These are phyloP conservation scores for Mythimna albipuncta DNA, from an alignment of 2,888 invertebrate genomes.

Conservation along the genomic window DNA sequence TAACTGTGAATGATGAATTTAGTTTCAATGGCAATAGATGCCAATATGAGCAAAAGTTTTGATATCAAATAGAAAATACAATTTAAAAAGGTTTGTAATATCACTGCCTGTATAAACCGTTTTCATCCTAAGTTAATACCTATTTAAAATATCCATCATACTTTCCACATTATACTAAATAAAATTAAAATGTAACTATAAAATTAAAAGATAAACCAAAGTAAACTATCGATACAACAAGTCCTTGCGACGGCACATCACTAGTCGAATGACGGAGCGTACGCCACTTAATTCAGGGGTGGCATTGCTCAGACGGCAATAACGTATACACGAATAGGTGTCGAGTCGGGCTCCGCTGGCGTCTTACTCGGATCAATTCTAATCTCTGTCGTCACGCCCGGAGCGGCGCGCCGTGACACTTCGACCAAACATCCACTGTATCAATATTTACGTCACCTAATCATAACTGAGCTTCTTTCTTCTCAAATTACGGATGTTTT, in stretches of 20 bases:
- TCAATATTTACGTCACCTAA: slow-evolving; percentile 70
- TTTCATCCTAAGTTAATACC: not conserved
- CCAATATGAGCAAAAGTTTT: not conserved
- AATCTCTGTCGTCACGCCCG: slow-evolving; percentile 81
- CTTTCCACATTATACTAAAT: not conserved
- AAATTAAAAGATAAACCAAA: not conserved
- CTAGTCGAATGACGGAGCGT: slow-evolving; percentile 69
- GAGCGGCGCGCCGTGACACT: slow-evolving; percentile 68
- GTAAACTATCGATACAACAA: slow-evolving; percentile 61
- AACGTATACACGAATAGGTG: slow-evolving; percentile 81
- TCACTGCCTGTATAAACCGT: not conserved
- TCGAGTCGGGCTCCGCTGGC: slow-evolving; percentile 70
- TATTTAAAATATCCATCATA: no score
- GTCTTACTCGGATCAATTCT: slow-evolving; percentile 83
- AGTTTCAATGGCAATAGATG: not conserved
- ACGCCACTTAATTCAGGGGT: slow-evolving; percentile 80
- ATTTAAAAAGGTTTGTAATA: not conserved
- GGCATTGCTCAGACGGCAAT: slow-evolving; percentile 83
- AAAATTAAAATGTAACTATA: not conserved
- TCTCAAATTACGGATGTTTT: slow-evolving; percentile 60
- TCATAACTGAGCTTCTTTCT: slow-evolving; percentile 68
- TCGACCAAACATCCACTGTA: slow-evolving; percentile 67
- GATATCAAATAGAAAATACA: not conserved
- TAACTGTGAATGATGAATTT: not conserved
- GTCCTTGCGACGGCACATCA: slow-evolving; percentile 62